Evolutionary conservation across 2,797 vertebrate species (phyloP).

Genomic region (Brotula barbata): DNA sequence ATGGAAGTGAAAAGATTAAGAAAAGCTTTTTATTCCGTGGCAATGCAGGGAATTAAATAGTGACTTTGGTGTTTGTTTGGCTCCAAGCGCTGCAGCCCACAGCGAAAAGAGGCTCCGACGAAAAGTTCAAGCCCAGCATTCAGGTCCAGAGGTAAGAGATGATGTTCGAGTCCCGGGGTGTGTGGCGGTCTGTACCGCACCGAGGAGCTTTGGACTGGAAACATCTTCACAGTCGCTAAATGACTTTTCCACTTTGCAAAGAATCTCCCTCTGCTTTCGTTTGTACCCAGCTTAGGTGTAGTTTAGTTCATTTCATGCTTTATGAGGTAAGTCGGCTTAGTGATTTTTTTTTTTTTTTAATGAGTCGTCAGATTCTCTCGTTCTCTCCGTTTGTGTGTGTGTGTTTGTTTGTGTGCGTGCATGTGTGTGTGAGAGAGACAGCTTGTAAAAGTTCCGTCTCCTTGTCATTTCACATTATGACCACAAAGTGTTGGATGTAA

Average conservation of each 20-base stretch:
- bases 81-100: constrained; percentile 39
- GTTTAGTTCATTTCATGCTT: neutral
- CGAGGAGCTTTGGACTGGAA: constrained; percentile 35
- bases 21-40: constrained; percentile 44
- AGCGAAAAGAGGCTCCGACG: constrained; percentile 10
- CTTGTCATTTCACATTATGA: constrained; percentile 24
- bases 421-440: constrained; percentile 20
- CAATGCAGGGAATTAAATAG: constrained; percentile 71
- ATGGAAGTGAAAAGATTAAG: constrained; percentile 10
- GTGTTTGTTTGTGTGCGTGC: constrained; percentile 20
- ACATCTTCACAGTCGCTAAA: constrained; percentile 19
- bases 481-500: neutral
- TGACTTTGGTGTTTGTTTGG: constrained; percentile 46
- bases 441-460: constrained; percentile 36
- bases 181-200: constrained; percentile 10
- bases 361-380: constrained; percentile 13
- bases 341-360: constrained; percentile 6
- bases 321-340: constrained; percentile 27
- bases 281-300: neutral
- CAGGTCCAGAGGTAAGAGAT: constrained; percentile 62
- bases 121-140: constrained; percentile 50
- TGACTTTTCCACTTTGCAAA: neutral
- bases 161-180: constrained; percentile 19
- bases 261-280: constrained; percentile 26
- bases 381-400: constrained; percentile 12